phyloP scores from a whole-genome alignment of 2,113 vertebrate species.

The Muntiacus muntjak region DNA sequence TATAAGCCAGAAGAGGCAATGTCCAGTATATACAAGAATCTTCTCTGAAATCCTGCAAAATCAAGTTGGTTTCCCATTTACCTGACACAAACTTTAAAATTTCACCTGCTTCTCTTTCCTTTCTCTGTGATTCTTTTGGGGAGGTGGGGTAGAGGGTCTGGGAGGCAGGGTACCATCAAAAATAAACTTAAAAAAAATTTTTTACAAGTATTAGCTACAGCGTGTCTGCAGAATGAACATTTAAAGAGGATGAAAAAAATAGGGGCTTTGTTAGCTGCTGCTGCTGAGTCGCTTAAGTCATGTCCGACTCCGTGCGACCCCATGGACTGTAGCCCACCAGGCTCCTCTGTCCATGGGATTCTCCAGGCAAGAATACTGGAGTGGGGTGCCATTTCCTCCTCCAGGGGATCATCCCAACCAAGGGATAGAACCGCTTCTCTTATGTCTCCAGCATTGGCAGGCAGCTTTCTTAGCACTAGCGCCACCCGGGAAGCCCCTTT shows the following conservation, averaged over 20 bases:
- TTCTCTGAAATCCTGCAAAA: slow-evolving; percentile 39
- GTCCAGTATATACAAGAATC: background rate
- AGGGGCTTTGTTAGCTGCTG: background rate
- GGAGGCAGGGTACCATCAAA: background rate
- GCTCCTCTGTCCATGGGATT: background rate
- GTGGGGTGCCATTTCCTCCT: background rate
- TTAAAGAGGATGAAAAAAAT: slow-evolving; percentile 17
- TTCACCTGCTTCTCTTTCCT: background rate
- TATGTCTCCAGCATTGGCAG: background rate
- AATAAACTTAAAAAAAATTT: background rate
- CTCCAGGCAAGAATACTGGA: background rate
- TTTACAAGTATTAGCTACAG: background rate
- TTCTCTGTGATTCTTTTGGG: slow-evolving; percentile 30
- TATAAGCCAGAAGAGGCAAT: background rate
- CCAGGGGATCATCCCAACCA: background rate
- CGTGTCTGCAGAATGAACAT: background rate
- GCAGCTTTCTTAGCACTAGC: background rate
- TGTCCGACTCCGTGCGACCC: background rate
- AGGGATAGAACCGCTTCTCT: background rate
- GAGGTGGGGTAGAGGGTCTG: background rate
- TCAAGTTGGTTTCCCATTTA: slow-evolving; percentile 16
- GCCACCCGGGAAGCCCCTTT: background rate
- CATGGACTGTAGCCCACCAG: background rate
- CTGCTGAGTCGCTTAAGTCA: background rate
- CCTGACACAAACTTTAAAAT: background rate